Percentiles rank a stretch among this genome's conserved stretches.
These are phyloP conservation scores for Drosophila kepulauana DNA, from an alignment of 1,140 invertebrate species.

Conservation along the genomic window DNA sequence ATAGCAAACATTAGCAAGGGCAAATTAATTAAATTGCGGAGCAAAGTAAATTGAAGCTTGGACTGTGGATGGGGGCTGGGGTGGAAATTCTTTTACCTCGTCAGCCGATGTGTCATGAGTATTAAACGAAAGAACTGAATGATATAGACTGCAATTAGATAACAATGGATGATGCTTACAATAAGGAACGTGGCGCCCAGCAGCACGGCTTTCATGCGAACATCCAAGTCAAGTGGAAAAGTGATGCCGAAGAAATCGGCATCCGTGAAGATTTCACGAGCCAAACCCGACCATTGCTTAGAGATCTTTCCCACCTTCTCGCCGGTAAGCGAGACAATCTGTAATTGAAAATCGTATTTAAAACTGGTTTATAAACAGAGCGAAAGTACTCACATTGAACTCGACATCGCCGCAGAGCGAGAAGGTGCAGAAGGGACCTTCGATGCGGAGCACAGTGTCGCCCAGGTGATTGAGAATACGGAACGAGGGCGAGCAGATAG, in stretches of 20 bases:
- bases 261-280: conserved; percentile 90
- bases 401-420: conserved; percentile 93
- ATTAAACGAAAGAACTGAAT: conserved; percentile 55
- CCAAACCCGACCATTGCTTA: conserved; percentile 91
- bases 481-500: conserved; percentile 91
- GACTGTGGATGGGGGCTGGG: conserved; percentile 20
- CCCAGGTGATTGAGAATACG: conserved; percentile 91
- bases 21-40: background rate
- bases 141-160: conserved; percentile 20
- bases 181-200: conserved; percentile 91
- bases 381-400: conserved; percentile 86
- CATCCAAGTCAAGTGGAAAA: conserved; percentile 93
- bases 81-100: conserved; percentile 44
- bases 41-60: conserved; percentile 37
- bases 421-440: conserved; percentile 93
- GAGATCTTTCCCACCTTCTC: conserved; percentile 90
- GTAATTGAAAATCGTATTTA: background rate
- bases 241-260: conserved; percentile 92
- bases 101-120: conserved; percentile 47
- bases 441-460: conserved; percentile 91
- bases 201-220: conserved; percentile 92
- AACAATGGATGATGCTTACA: conserved; percentile 86
- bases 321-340: conserved; percentile 89
- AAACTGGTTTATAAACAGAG: background rate
- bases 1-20: background rate